Evolutionary conservation across 2,113 vertebrate species (phyloP).

Genomic region (Fulica atra): DNA sequence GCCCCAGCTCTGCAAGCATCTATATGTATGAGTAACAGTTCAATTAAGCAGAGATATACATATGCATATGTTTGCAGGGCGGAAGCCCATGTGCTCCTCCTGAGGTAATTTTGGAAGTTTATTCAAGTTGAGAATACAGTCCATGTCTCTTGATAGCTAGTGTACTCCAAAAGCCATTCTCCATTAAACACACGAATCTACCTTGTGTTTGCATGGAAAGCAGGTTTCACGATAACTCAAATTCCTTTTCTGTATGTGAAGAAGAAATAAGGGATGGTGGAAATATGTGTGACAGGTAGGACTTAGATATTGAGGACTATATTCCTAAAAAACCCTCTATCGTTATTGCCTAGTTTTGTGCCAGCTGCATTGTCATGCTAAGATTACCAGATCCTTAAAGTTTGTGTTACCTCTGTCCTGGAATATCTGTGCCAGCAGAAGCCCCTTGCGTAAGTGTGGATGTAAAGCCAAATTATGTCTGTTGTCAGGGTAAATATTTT

Average conservation of each 20-base stretch:
- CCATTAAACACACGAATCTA: background rate
- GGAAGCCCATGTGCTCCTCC: background rate
- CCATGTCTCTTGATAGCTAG: background rate
- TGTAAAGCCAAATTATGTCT: background rate
- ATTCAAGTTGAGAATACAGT: background rate
- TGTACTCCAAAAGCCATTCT: background rate
- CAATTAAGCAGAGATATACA: constrained; percentile 13
- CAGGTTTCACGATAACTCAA: background rate
- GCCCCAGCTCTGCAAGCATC: background rate
- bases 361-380: background rate
- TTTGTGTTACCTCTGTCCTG: background rate
- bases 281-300: background rate
- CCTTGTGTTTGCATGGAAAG: background rate
- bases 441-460: accelerated
- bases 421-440: background rate
- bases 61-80: background rate
- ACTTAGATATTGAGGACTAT: background rate
- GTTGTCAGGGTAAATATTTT: background rate
- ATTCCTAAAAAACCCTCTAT: background rate
- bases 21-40: constrained; percentile 9
- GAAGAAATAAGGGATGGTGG: background rate
- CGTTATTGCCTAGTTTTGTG: background rate
- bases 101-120: constrained; percentile 6
- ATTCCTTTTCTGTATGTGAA: background rate
- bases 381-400: background rate